Base-by-base conservation (phyloP, 1,140 invertebrate genomes). In the Forficula auricularia region DNA sequence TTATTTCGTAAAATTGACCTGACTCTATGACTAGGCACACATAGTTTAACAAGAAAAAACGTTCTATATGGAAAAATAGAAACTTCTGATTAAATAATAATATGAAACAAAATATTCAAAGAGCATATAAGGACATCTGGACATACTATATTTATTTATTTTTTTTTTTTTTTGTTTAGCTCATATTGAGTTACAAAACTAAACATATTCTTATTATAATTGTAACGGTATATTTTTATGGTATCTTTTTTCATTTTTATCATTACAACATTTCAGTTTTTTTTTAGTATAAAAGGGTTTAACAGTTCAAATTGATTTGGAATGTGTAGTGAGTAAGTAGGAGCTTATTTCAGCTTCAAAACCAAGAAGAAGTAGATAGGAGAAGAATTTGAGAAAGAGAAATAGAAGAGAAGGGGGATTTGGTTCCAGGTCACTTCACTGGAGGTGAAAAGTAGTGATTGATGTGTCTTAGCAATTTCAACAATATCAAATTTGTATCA, bases 21-120 rank as follows among this genome's bases (percentile, higher is more conserved):
- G 44, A 48, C 39, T 44, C 43, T 45, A 45, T 48, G 47, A 48
- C 47, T 48, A 48, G 47, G 47, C 47, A 48, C 47, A 48, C 47
- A 43, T 48, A 48, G 47, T 48, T 46, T 42, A 46, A 41, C 38
- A 48, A 45, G 38, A 48, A 43, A 42, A 48, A 48, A 40, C 22
- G 27, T 45, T 38, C 47, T 45, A 48, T 27, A 27, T 48, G 47
- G 44, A 48, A 48, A 48, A 48, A 48, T 48, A 48, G 47, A 48
- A 48, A 48, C 47, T 48, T 48, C 47, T 48, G 44, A 48, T 35
- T 45, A 48, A 45, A 48, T 44, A 48, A 48, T 45, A 31, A 27
- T 27, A 27, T 27, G 22, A 43, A 44, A 44, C 42, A 44, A 44
- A 47, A 47, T 43, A 47, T 20, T 39, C 22, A 47, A 43, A 44